Percentiles rank a stretch among this genome's conserved stretches.
These are phyloP conservation scores for Drosophila aldrichi DNA, from an alignment of 2,888 invertebrate genomes.

Conservation along the genomic window DNA sequence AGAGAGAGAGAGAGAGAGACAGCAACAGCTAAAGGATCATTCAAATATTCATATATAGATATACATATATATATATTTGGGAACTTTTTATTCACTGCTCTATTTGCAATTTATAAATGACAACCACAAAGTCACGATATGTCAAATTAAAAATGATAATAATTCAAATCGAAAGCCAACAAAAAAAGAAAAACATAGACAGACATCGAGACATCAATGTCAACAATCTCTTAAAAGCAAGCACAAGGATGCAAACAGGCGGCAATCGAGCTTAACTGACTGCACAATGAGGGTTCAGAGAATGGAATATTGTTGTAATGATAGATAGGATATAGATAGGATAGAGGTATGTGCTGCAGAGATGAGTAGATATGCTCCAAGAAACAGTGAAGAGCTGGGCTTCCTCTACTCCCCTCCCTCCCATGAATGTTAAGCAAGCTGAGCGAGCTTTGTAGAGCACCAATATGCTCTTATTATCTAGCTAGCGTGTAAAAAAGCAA, in stretches of 20 bases:
- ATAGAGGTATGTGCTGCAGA: no score
- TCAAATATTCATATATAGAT: neutral
- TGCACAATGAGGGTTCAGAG: neutral
- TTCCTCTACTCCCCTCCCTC: no score
- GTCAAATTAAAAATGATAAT: slow-evolving; percentile 53
- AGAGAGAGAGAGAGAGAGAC: slow-evolving; percentile 13
- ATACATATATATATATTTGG: neutral
- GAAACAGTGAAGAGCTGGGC: no score
- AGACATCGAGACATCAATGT: neutral
- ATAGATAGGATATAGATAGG: no score
- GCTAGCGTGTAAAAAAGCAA: slow-evolving; percentile 1
- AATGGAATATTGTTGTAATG: no score
- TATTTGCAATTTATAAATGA: slow-evolving; percentile 31
- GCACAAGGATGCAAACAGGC: neutral
- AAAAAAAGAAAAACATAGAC: neutral
- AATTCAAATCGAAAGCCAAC: slow-evolving; percentile 19
- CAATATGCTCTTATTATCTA: neutral
- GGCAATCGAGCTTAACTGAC: neutral
- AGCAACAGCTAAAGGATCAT: slow-evolving; percentile 16
- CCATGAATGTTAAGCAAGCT: no score
- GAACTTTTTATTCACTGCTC: neutral
- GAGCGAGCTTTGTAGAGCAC: neutral
- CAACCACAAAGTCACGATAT: slow-evolving; percentile 34
- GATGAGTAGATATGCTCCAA: no score
- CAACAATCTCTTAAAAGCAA: neutral